Percentiles rank a stretch among this genome's conserved stretches.
These are phyloP conservation scores for Punctoribates punctum DNA, from an alignment of 2,888 invertebrate species.

Conservation along the genomic window DNA sequence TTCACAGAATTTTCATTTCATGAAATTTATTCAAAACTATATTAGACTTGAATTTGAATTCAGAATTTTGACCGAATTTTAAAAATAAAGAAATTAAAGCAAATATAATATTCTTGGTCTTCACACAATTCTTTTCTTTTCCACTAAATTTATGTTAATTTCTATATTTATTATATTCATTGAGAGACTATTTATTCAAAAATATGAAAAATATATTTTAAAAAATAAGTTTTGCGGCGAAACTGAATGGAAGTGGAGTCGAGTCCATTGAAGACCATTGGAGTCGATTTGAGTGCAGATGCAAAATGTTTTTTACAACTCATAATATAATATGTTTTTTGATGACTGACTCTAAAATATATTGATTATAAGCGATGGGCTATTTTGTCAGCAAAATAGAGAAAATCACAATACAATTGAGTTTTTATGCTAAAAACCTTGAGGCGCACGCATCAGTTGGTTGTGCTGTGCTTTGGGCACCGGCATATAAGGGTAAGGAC, in stretches of 20 bases:
- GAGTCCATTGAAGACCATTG: no score
- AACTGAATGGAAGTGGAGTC: not conserved
- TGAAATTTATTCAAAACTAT: no score
- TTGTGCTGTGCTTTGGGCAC: not conserved
- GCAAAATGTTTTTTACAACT: conserved; percentile 9
- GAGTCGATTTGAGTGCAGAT: conserved; percentile 24
- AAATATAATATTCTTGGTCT: not conserved
- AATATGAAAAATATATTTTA: no score
- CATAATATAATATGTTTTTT: conserved; percentile 6
- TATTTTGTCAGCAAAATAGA: not conserved
- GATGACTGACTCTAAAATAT: conserved; percentile 3
- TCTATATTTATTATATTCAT: no score
- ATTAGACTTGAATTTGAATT: no score
- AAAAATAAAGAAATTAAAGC: not conserved
- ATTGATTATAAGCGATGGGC: conserved; percentile 26
- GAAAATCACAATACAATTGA: conserved; percentile 29
- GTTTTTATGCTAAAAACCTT: conserved; percentile 35
- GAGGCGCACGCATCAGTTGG: conserved; percentile 35
- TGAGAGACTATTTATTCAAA: no score
- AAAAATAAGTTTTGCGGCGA: no score
- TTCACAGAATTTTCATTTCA: no score
- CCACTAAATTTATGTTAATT: no score
- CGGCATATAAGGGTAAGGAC: conserved; percentile 28
- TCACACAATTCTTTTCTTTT: not conserved
- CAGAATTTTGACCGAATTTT: not conserved